A percentile compares a stretch with the other conserved stretches of the same genome.
Conservation (phyloP, 2,797 vertebrate species). For the Halcyon smyrnensis region DNA sequence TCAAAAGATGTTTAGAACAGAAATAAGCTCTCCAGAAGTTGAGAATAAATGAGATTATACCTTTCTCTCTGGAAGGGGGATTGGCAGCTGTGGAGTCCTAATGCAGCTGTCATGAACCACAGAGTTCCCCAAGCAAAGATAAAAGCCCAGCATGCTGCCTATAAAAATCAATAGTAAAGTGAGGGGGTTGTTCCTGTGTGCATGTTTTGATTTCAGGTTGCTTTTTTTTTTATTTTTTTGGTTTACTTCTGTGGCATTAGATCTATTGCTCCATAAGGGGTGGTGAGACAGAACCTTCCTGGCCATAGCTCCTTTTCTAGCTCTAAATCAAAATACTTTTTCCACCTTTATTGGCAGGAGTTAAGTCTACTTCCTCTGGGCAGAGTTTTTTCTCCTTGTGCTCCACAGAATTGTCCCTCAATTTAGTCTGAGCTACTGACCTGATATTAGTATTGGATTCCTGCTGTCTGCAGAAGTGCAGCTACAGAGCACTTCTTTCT, state of each 20-base stretch:
- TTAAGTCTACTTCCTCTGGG: neutral
- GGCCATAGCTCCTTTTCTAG: neutral
- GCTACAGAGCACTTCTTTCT: neutral
- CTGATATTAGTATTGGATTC: neutral
- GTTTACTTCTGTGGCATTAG: neutral
- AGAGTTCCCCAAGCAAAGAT: neutral
- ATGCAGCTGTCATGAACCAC: neutral
- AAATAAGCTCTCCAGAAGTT: neutral
- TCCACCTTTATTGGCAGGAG: neutral
- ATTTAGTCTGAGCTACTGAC: neutral
- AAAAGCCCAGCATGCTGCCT: neutral
- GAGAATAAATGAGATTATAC: neutral
- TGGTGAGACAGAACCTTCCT: neutral
- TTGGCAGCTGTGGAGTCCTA: neutral
- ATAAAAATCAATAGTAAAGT: neutral
- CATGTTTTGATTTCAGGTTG: neutral
- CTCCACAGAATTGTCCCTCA: neutral
- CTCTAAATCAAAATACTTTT: neutral
- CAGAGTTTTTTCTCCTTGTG: neutral
- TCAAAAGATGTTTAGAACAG: neutral
- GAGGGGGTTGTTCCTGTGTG: accelerated
- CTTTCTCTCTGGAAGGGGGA: neutral
- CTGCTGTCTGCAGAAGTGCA: neutral
- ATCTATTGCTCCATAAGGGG: neutral
- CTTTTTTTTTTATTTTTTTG: no score